Evolutionary conservation across 2,888 invertebrate species (phyloP).

Genomic region (Amblyteles armatorius): DNA sequence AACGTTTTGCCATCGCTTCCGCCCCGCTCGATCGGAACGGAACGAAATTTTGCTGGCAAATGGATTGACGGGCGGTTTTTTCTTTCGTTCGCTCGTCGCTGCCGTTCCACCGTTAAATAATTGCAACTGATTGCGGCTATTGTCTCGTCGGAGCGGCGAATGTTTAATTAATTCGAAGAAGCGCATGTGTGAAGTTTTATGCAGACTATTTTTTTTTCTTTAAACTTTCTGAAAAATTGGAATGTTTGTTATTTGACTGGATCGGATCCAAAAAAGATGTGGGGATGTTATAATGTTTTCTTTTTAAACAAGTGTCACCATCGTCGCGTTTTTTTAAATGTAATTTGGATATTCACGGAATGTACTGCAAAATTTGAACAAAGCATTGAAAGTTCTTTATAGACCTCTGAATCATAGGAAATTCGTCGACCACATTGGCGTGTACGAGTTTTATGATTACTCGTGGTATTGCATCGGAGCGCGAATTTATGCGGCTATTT

Average conservation of each 20-base stretch:
- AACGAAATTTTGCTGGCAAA: conserved; percentile 38
- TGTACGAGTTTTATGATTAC: conserved; percentile 15
- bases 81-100: background rate
- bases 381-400: background rate
- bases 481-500: conserved; percentile 45
- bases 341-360: background rate
- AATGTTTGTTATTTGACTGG: background rate
- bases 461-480: conserved; percentile 38
- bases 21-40: conserved; percentile 46
- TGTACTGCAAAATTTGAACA: background rate
- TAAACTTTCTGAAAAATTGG: background rate
- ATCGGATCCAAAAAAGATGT: background rate
- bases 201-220: background rate
- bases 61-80: conserved; percentile 43
- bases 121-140: background rate
- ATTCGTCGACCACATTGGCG: conserved; percentile 4
- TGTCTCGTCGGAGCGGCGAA: background rate
- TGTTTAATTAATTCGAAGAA: background rate
- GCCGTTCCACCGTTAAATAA: conserved; percentile 26
- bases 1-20: conserved; percentile 50
- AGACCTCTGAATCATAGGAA: background rate
- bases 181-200: background rate
- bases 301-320: background rate
- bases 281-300: background rate
- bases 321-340: background rate